Evolutionary conservation across 1,140 invertebrate species (phyloP).

Genomic region (Aphelenchoides avenae): DNA sequence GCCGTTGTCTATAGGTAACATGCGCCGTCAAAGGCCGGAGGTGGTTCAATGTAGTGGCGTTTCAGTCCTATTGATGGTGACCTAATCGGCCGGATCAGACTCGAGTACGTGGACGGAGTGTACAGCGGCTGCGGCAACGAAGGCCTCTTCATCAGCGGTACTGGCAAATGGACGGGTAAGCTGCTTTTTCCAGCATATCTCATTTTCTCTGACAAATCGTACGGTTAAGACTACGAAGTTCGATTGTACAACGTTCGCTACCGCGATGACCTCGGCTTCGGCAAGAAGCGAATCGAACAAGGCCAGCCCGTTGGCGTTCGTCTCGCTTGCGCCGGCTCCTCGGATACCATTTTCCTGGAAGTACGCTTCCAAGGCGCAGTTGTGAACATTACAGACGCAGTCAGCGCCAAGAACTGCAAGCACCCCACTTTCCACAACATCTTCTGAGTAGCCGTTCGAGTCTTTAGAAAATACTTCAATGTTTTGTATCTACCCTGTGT

Average conservation of each 20-base stretch:
- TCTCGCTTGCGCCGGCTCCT: constrained; percentile 35
- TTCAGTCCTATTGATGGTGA: constrained; percentile 47
- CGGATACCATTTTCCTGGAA: constrained; percentile 54
- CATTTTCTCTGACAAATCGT: too few relatives aligned
- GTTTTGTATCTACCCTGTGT: too few relatives aligned
- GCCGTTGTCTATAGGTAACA: too few relatives aligned
- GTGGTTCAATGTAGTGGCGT: constrained; percentile 19
- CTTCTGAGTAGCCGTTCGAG: too few relatives aligned
- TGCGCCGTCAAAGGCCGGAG: constrained; percentile 26
- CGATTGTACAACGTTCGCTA: constrained; percentile 53
- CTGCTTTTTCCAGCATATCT: background rate
- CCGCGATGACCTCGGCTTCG: constrained; percentile 49
- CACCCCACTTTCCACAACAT: constrained; percentile 23
- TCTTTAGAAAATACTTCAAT: too few relatives aligned
- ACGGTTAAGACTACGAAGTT: constrained; percentile 55
- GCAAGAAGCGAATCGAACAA: constrained; percentile 48
- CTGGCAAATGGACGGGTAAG: constrained; percentile 52
- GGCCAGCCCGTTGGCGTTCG: constrained; percentile 32
- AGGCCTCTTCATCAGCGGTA: constrained; percentile 53
- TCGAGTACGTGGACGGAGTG: constrained; percentile 28
- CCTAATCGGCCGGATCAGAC: constrained; percentile 46
- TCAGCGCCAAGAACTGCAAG: constrained; percentile 37
- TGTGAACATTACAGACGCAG: constrained; percentile 51
- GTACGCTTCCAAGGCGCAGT: constrained; percentile 53
- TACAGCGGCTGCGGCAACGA: constrained; percentile 57